Percentiles rank a stretch among this genome's conserved stretches.
These are phyloP conservation scores for Dasyprocta punctata DNA, from an alignment of 2,113 vertebrate species.

Conservation along the genomic window DNA sequence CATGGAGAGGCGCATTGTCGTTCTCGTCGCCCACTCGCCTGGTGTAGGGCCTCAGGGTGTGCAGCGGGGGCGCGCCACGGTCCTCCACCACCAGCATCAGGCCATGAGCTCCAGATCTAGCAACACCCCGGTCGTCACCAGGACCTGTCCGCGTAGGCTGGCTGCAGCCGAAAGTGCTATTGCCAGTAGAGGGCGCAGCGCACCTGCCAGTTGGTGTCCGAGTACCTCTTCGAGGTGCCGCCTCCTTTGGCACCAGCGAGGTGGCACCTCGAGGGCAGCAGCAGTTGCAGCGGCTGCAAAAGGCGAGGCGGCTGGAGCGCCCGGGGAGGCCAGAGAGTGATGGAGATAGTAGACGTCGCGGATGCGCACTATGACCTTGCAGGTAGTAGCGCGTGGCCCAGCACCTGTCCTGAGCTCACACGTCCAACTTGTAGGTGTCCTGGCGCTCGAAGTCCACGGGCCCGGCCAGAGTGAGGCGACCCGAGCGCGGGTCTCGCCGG, in stretches of 20 bases:
- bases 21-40: constrained; percentile 88
- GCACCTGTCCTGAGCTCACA: too few relatives aligned
- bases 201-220: constrained; percentile 88
- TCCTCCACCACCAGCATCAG: constrained; percentile 94
- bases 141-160: constrained; percentile 94
- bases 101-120: constrained; percentile 91
- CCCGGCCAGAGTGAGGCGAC: constrained; percentile 91
- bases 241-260: constrained; percentile 84
- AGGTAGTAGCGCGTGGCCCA: constrained; percentile 93
- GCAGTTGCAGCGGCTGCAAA: constrained; percentile 84
- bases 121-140: constrained; percentile 89
- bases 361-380: constrained; percentile 94
- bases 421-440: too few relatives aligned
- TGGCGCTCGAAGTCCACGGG: too few relatives aligned
- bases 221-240: constrained; percentile 94
- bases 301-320: constrained; percentile 82
- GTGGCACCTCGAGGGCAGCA: constrained; percentile 75
- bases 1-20: constrained; percentile 81
- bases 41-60: constrained; percentile 89
- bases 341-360: constrained; percentile 94
- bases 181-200: constrained; percentile 92
- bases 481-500: constrained; percentile 92
- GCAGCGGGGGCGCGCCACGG: constrained; percentile 90
- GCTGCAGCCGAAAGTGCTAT: constrained; percentile 92
- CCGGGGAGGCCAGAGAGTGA: constrained; percentile 93